phyloP scores from a whole-genome alignment of 2,113 vertebrate genomes.

The Nestor notabilis region DNA sequence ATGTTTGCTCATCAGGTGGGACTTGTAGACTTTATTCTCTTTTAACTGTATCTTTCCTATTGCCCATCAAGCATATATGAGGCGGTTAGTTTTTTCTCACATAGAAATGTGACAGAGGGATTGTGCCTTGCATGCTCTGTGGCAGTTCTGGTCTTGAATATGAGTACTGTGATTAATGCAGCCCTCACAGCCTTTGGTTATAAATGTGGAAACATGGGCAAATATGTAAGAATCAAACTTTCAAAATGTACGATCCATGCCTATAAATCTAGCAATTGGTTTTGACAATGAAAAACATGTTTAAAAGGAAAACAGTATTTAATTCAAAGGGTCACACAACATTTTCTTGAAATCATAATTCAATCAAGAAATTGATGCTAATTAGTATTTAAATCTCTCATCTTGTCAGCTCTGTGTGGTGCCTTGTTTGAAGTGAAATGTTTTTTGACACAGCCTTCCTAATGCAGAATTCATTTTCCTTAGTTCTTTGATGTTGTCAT shows the following conservation, averaged over 20 bases:
- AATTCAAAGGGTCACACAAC: neutral
- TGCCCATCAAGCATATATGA: neutral
- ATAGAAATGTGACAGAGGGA: neutral
- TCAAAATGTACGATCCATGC: neutral
- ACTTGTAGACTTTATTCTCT: neutral
- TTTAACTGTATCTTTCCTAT: neutral
- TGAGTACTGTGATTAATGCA: neutral
- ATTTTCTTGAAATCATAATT: conserved; percentile 32
- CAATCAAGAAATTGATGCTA: conserved; percentile 19
- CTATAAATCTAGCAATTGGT: neutral
- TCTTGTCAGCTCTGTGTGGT: conserved; percentile 28
- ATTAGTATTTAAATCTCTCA: conserved; percentile 39
- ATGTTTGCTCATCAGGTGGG: neutral
- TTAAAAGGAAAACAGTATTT: conserved; percentile 30
- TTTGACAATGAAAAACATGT: neutral
- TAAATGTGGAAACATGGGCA: neutral
- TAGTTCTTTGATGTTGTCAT: conserved; percentile 34
- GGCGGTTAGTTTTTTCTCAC: neutral
- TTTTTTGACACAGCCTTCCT: neutral
- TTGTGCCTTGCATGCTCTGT: neutral
- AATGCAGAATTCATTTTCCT: conserved; percentile 29
- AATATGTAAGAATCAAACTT: neutral
- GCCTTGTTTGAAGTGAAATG: conserved; percentile 40
- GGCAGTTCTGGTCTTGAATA: neutral
- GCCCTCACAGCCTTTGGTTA: neutral